A percentile compares a stretch with the other conserved stretches of the same genome.
Evolutionary conservation across 2,113 vertebrate genomes (phyloP).

Genomic region (Perognathus longimembris): DNA sequence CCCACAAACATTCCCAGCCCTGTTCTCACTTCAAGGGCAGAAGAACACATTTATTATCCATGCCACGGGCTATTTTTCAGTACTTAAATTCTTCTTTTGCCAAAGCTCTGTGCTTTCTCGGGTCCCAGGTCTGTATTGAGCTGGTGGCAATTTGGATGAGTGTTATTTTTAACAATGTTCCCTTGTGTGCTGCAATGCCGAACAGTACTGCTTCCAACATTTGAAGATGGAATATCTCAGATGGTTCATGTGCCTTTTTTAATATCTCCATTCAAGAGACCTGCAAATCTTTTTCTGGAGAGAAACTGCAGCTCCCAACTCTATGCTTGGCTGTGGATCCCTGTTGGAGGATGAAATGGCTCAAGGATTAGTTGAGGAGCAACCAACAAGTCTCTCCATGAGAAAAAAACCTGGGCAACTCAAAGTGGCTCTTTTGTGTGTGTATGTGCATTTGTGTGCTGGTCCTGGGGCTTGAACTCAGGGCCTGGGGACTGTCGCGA

Average conservation of each 20-base stretch:
- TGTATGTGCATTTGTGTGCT: too few species aligned
- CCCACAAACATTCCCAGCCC: not conserved
- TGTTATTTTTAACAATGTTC: not conserved
- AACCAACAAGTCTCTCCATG: not conserved
- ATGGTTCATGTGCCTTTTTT: not conserved
- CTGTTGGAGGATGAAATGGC: not conserved
- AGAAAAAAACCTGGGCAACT: not conserved
- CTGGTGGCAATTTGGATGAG: not conserved
- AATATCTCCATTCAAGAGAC: not conserved
- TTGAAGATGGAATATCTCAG: not conserved
- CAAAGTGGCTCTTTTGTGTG: not conserved
- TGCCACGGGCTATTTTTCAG: not conserved
- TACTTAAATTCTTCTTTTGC: slow-evolving; percentile 33
- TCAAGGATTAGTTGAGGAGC: not conserved
- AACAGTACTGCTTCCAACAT: not conserved
- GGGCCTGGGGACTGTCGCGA: too few species aligned
- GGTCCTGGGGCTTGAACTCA: too few species aligned
- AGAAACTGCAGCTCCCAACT: not conserved
- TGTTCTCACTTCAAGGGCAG: not conserved
- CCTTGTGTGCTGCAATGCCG: not conserved
- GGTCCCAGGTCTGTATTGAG: not conserved
- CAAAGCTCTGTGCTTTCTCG: not conserved
- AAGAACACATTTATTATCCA: not conserved
- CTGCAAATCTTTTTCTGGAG: not conserved
- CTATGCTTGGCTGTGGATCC: not conserved